Evolutionary conservation across 1,140 invertebrate species (phyloP).

Genomic region (Colletes gigas): DNA sequence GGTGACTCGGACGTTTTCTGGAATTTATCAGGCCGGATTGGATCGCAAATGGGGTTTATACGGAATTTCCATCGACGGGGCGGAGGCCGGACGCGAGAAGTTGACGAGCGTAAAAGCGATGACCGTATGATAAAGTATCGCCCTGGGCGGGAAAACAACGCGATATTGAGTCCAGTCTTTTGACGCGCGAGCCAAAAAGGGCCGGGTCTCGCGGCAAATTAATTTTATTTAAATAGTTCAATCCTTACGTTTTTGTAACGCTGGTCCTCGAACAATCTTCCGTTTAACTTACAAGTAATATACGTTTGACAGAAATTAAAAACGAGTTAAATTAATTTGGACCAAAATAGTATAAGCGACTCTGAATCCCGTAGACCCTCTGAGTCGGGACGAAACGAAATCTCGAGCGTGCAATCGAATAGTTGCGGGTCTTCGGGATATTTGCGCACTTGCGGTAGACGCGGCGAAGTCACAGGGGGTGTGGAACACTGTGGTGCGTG

Average conservation of each 20-base stretch:
- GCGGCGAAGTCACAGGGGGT: conserved; percentile 24
- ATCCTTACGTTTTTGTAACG: too few relatives aligned
- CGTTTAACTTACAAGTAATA: too few relatives aligned
- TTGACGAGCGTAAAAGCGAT: conserved; percentile 43
- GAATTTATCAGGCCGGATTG: conserved; percentile 76
- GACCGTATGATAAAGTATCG: neutral
- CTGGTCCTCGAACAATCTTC: too few relatives aligned
- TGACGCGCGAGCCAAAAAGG: neutral
- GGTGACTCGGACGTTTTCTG: conserved; percentile 72
- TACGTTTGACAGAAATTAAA: too few relatives aligned
- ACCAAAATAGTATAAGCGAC: neutral
- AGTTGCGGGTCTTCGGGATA: conserved; percentile 50
- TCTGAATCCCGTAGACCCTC: too few relatives aligned
- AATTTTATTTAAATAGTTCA: neutral
- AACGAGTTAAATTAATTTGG: neutral
- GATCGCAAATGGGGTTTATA: conserved; percentile 71
- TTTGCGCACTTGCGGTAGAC: conserved; percentile 64
- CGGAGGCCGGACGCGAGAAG: conserved; percentile 37
- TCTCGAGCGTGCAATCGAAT: conserved; percentile 11
- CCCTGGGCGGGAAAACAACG: neutral
- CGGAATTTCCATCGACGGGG: conserved; percentile 53
- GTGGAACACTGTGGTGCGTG: conserved; percentile 16
- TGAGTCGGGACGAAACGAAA: neutral
- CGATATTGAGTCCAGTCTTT: neutral
- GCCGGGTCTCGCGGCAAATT: neutral